Conservation (phyloP, 2,888 invertebrate genomes). For the Cremastinae sp. region DNA sequence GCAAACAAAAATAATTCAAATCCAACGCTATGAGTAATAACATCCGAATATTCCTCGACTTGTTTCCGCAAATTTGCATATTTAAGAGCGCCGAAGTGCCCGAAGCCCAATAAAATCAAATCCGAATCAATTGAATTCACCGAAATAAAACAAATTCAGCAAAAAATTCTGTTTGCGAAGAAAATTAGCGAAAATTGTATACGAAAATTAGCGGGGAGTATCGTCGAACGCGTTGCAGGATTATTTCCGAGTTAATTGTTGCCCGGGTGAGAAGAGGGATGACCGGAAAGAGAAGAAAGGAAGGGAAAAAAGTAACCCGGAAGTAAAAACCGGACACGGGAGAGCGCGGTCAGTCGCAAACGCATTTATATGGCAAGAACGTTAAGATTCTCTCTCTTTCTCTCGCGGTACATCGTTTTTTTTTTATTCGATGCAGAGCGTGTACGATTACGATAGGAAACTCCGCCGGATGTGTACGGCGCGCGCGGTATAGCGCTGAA, state of each 20-base stretch:
- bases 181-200: no score
- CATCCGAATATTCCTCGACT: no score
- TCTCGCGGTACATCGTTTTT: constrained; percentile 9
- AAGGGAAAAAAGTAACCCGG: constrained; percentile 57
- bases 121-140: no score
- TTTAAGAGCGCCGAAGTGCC: no score
- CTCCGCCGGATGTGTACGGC: constrained; percentile 55
- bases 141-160: no score
- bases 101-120: no score
- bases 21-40: background rate
- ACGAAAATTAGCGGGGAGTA: no score
- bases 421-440: background rate
- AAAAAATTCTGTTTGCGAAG: no score
- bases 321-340: constrained; percentile 60
- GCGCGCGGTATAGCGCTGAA: constrained; percentile 13
- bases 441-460: constrained; percentile 56
- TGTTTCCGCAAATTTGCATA: no score
- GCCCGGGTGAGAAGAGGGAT: constrained; percentile 4
- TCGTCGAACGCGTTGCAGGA: background rate
- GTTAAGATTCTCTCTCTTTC: constrained; percentile 34
- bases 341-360: constrained; percentile 41
- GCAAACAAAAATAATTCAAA: background rate
- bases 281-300: constrained; percentile 4
- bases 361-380: constrained; percentile 59
- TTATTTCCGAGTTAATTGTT: constrained; percentile 11